Base-by-base conservation (phyloP, 1,140 invertebrate genomes). In the Trissolcus basalis region DNA sequence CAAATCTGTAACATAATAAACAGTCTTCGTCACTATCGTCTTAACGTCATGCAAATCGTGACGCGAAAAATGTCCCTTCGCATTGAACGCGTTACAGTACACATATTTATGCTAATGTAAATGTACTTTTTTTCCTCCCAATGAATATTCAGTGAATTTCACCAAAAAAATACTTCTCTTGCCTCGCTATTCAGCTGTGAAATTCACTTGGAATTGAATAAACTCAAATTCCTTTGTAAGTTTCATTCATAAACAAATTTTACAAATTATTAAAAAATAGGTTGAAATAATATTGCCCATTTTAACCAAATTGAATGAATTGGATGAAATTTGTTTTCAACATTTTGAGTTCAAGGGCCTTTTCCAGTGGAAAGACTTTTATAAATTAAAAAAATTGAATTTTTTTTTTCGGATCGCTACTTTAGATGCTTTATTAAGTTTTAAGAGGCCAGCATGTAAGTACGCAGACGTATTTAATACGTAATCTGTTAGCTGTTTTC, bases 1-100 rank as follows among this genome's bases (percentile, higher is more conserved):
- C 86, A 85, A 84, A 88, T 88, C 87, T 88, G 87, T 80, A 88
- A 88, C 86, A 88, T 83, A 83, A 87, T 84, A 88, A 88, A 87
- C 70, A 85, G 78, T 77, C 58, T 78, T 84, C 79, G 82, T 87
- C 83, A 85, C 81, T 80, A 85, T 68, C 64, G 51, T 54, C 47
- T 65, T 48, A 67, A 69, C 59, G 54, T 59, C 59, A 63, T 69
- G 54, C 47, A 69, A 64, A 59, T 69, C 54, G 58, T 51, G 45
- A 48, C 16, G 35, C 48, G 45, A 58, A 58, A 64, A 58, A 54
- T 64, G 32, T 7, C 41, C 51, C 53, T 63, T 68, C 53, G 32
- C 50, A 59, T 59, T 53, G 41, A 67, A 78, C 19, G 47, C 27
- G 33, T 65, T 36, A 15, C 55, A 51, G 58, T 68, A 67, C 19